Evolutionary conservation across 2,113 vertebrate species (phyloP).

Genomic region (Peromyscus leucopus): DNA sequence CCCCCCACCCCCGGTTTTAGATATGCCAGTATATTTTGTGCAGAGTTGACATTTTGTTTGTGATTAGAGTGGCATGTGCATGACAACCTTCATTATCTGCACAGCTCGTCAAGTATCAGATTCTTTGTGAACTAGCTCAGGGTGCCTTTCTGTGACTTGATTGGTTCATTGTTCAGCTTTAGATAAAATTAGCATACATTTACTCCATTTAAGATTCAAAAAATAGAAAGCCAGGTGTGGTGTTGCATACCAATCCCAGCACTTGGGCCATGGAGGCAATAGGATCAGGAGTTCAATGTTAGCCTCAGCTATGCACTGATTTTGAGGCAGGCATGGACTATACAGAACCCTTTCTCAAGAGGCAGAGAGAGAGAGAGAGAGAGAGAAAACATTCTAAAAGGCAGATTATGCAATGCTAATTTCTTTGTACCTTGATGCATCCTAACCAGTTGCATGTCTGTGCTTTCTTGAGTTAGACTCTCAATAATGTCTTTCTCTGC

Average conservation of each 20-base stretch:
- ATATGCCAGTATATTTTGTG: slow-evolving; percentile 42
- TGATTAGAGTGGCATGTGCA: neutral
- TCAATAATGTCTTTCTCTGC: slow-evolving; percentile 46
- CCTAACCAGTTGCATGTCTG: slow-evolving; percentile 39
- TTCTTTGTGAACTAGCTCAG: slow-evolving; percentile 48
- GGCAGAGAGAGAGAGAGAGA: neutral
- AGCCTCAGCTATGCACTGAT: neutral
- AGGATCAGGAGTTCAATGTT: neutral
- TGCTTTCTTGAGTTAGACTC: slow-evolving; percentile 69
- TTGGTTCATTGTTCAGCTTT: slow-evolving; percentile 50
- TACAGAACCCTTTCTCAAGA: neutral
- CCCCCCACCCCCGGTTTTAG: neutral
- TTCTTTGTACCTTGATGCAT: slow-evolving; percentile 30
- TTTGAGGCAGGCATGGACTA: neutral
- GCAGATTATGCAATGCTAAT: slow-evolving; percentile 2
- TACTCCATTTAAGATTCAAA: slow-evolving; percentile 15
- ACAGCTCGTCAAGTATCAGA: slow-evolving; percentile 40
- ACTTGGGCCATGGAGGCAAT: neutral
- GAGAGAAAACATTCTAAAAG: neutral
- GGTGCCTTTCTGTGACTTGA: slow-evolving; percentile 21
- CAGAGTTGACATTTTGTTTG: slow-evolving; percentile 62
- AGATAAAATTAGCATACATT: neutral
- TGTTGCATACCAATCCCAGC: neutral
- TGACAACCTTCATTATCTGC: slow-evolving; percentile 5
- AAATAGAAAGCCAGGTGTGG: neutral